Conservation (phyloP, 2,113 vertebrate species). For the Phalacrocorax pelagicus region DNA sequence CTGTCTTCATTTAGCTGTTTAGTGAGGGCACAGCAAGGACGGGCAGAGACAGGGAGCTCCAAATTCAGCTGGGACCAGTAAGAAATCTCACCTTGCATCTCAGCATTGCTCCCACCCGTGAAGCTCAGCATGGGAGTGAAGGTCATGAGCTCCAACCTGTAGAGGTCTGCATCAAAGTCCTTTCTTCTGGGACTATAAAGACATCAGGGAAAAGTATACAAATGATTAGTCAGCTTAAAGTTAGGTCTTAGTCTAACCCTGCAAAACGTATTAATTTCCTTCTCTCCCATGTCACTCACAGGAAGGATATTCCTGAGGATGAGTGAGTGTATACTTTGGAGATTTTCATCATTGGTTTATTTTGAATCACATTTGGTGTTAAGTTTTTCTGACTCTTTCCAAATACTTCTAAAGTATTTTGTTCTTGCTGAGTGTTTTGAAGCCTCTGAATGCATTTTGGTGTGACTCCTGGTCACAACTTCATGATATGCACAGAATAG, state of each 20-base stretch:
- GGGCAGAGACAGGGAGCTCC: background rate
- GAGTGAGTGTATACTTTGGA: background rate
- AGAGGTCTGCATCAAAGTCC: background rate
- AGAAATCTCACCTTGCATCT: background rate
- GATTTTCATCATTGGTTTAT: background rate
- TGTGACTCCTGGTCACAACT: background rate
- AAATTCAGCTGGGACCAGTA: background rate
- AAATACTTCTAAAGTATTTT: background rate
- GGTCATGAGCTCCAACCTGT: background rate
- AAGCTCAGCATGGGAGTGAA: background rate
- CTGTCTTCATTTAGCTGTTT: background rate
- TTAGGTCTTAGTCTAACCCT: background rate
- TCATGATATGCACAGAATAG: background rate
- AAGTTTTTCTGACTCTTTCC: background rate
- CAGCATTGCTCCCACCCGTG: background rate
- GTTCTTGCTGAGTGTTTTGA: background rate
- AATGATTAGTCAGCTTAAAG: background rate
- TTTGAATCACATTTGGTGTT: background rate
- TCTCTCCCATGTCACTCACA: background rate
- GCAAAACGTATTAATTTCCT: background rate
- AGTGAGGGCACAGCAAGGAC: background rate
- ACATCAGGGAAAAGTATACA: background rate
- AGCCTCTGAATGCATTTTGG: background rate
- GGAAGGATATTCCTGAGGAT: background rate
- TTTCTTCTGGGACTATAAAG: background rate